Base-by-base conservation (phyloP, 2,113 vertebrate genomes). In the Acanthochromis polyacanthus region DNA sequence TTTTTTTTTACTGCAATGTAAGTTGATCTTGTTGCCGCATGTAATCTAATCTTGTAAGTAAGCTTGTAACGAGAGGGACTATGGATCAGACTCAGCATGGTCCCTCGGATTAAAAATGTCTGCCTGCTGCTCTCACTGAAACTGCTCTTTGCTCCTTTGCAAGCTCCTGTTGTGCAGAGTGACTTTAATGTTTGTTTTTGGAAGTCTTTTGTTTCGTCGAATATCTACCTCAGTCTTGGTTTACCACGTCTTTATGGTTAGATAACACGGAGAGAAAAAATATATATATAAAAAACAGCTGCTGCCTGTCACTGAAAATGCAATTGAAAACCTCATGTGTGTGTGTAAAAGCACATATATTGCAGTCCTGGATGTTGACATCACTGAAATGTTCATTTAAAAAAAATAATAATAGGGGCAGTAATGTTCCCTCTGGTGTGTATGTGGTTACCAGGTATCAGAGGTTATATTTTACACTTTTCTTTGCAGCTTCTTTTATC, bases 201-300 rank as follows among this genome's bases (percentile, higher is more conserved):
- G 43, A 75, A 72, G 38, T 69, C 58, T 82, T 70, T 66, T 79
- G 36, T 89, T 81, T 75, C 19, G 40, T 62, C 81, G 38, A 81
- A 81, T 74, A 91, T 87, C 91, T 92, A 93, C 92, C 92, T 93
- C 92, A 89, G 65, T 87, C 86, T 89, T 87, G 78, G 84, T 89
- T 89, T 82, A 88, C 83, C 74, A 86, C 85, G 36, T 70, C 64
- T 59, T 69, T 76, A 74, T 77, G 46, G 79, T 85, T 46, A 70
- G 78, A 67, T 65, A 79, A 65, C 69, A 78, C 59, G 10, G 32
- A 36, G 22, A 12, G 19, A 50, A 7, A 15, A 51, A 32, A 59
- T 25, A 53, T 10, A 68, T 28, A 74, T 52, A n/a, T n/a, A n/a
- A 32, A 62, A 80, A 79, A 76, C 59, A 48, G 86, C 53, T 66